Base-by-base conservation (phyloP, 2,797 vertebrate genomes). In the Sebastes hopkinsi region DNA sequence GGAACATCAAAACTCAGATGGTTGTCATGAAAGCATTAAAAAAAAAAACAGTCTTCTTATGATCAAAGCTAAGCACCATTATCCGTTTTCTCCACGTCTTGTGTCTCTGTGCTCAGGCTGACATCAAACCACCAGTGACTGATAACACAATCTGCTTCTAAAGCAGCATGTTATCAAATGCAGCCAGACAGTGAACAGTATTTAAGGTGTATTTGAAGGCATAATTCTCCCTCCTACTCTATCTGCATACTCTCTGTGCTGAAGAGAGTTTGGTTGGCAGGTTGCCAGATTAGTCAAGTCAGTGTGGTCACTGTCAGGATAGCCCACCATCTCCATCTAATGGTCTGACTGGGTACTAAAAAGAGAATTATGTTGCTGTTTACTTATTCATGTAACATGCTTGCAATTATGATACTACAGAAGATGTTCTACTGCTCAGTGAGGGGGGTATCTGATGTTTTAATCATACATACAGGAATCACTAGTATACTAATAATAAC, bases 291-390 rank as follows among this genome's bases (percentile, higher is more conserved):
- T 32, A 72, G 42, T 88, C 13, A 77, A 77, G 56, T 73, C 36
- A 55, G 59, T 23, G 29, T 69, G 59, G 52, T 69, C 70, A 34
- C 42, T 6, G 23, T 74, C 36, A 80, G 34, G 14, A 72, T 18
- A 80, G 91, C 75, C 29, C 90, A 85, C 72, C 67, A 88, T 66
- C 86, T 55, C 92, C 92, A 89, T 77, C 93, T 93, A 89, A 58
- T 81, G 94, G 89, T 64, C 4, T 4, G 3, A 46, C 9, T 66
- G 38, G 60, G 82, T 83, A 92, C 36, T 88, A 77, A 50, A 72
- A 38, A 38, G 36, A 38, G 36, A 38, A 0, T 38, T 38, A 38
- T 38, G 12, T 36, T 36, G 34, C 34, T 36, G 34, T 38, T 13
- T 50, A 22, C 22, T 23, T 55, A 67, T 54, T 75, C 4, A n/a